A percentile compares a stretch with the other conserved stretches of the same genome.
Conservation (phyloP, 2,888 invertebrate genomes). For the Pasiphila rectangulata region DNA sequence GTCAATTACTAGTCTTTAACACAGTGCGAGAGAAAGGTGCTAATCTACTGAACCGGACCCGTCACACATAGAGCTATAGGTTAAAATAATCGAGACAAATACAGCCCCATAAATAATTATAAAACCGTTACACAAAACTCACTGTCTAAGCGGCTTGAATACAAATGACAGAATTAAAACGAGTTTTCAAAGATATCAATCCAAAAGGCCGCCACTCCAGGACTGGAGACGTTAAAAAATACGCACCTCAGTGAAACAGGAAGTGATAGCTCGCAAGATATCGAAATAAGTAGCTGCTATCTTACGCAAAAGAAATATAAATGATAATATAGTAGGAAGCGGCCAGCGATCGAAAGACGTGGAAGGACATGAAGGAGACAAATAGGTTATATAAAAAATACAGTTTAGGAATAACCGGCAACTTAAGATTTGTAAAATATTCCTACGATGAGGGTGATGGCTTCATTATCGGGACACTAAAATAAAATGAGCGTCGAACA, state of each 20-base stretch:
- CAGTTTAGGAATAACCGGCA: too few relatives aligned
- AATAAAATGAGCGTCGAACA: too few relatives aligned
- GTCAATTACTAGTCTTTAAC: too few relatives aligned
- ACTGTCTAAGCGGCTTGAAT: slow-evolving; percentile 10
- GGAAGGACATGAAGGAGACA: too few relatives aligned
- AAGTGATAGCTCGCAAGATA: slow-evolving; percentile 37
- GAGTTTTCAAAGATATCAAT: slow-evolving; percentile 15
- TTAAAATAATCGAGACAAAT: background rate
- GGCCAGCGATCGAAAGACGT: too few relatives aligned
- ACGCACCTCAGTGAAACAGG: slow-evolving; percentile 37
- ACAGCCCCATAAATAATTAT: slow-evolving; percentile 3
- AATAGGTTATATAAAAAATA: too few relatives aligned
- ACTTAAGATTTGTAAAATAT: too few relatives aligned
- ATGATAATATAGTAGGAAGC: background rate
- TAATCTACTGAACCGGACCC: too few relatives aligned
- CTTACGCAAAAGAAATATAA: slow-evolving; percentile 31
- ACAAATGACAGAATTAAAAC: slow-evolving; percentile 21
- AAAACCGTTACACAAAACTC: slow-evolving; percentile 3
- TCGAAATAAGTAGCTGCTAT: slow-evolving; percentile 38
- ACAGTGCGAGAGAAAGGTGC: too few relatives aligned
- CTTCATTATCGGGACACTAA: too few relatives aligned
- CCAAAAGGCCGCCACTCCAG: slow-evolving; percentile 12
- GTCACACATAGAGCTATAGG: slow-evolving; percentile 1
- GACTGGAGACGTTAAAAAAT: slow-evolving; percentile 28
- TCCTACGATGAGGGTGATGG: too few relatives aligned